Evolutionary conservation across 2,797 vertebrate species (phyloP).

Genomic region (Notamacropus eugenii): DNA sequence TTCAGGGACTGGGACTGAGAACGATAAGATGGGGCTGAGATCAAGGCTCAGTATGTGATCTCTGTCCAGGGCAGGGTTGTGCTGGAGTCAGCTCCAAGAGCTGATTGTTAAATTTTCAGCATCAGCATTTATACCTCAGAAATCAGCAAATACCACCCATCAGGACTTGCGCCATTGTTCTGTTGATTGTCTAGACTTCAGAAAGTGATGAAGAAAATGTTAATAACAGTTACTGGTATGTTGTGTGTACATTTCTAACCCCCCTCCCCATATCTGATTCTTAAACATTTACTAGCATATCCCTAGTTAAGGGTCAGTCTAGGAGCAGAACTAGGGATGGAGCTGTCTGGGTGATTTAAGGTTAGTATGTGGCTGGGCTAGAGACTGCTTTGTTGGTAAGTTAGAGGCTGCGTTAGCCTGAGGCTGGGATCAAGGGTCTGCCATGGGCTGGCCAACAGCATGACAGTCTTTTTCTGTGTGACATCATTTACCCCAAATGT

Average conservation of each 20-base stretch:
- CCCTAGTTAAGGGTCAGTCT: background rate
- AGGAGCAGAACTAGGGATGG: background rate
- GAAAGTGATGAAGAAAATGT: background rate
- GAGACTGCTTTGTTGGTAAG: background rate
- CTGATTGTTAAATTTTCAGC: background rate
- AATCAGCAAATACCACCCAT: background rate
- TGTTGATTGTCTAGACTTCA: background rate
- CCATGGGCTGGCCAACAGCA: background rate
- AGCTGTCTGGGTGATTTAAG: background rate
- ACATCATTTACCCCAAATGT: background rate
- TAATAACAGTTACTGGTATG: background rate
- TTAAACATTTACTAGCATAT: background rate
- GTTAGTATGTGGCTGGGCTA: background rate
- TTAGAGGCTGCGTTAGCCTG: background rate
- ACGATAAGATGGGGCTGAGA: background rate
- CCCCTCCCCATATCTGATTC: background rate
- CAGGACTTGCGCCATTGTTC: background rate
- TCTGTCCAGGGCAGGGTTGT: background rate
- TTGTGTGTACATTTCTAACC: background rate
- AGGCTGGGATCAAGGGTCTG: background rate
- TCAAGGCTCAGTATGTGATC: slow-evolving; percentile 19
- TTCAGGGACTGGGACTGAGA: background rate
- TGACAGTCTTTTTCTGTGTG: background rate
- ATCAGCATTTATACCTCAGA: background rate
- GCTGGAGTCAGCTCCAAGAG: background rate